These are phyloP conservation scores for Dendrolimus pini DNA, from an alignment of 2,888 invertebrate species.

Conservation along the genomic window DNA sequence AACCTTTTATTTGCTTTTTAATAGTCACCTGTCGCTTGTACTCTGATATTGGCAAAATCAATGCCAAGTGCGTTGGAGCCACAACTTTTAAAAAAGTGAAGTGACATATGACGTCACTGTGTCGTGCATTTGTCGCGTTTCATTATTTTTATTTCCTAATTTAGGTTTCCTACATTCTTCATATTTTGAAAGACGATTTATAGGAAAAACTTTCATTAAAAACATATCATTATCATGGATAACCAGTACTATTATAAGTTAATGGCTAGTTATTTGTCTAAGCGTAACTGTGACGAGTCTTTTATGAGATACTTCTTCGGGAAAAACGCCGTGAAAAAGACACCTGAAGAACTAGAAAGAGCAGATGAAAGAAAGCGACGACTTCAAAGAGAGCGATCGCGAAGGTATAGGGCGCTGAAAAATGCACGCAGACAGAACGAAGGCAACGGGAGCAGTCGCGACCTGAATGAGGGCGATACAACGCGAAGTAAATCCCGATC, in stretches of 20 bases:
- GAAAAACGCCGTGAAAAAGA: conserved; percentile 61
- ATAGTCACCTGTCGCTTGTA: too few relatives aligned
- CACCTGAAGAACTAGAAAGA: conserved; percentile 62
- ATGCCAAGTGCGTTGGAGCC: too few relatives aligned
- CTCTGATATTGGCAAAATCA: too few relatives aligned
- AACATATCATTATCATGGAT: conserved; percentile 40
- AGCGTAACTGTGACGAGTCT: conserved; percentile 69
- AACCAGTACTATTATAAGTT: conserved; percentile 69
- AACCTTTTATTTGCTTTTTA: too few relatives aligned
- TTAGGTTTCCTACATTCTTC: conserved; percentile 35
- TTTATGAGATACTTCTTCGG: conserved; percentile 72
- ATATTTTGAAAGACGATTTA: conserved; percentile 4
- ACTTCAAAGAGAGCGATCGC: conserved; percentile 60
- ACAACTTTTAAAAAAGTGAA: too few relatives aligned
- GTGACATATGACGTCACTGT: conserved; percentile 56
- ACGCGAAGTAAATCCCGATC: conserved; percentile 40
- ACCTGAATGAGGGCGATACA: conserved; percentile 34
- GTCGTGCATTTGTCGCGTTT: conserved; percentile 46
- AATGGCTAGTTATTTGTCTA: conserved; percentile 68
- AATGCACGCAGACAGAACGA: conserved; percentile 65
- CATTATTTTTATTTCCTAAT: conserved; percentile 72
- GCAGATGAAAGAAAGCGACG: conserved; percentile 66
- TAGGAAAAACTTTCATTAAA: conserved; percentile 7
- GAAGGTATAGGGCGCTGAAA: conserved; percentile 62
- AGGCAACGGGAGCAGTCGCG: conserved; percentile 39